Evolutionary conservation across 2,113 vertebrate species (phyloP).

Genomic region (Tor tambroides): DNA sequence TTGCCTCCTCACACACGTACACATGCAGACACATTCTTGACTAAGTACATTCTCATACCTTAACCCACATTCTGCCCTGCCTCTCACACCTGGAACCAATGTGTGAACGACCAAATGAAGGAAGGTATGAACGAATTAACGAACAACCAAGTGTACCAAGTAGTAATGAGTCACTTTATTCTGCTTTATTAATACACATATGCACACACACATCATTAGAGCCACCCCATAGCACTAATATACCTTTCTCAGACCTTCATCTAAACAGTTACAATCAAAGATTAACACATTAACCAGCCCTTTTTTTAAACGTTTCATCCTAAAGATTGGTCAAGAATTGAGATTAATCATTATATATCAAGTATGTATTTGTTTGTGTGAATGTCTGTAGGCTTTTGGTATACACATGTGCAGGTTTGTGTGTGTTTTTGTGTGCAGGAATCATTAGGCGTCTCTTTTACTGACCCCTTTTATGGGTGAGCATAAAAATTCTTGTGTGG

Average conservation of each 20-base stretch:
- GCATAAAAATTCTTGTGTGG: constrained; percentile 58
- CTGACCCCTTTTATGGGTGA: constrained; percentile 55
- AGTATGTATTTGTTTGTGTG: neutral
- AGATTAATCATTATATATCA: neutral
- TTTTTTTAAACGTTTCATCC: neutral
- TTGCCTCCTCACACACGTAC: constrained; percentile 55
- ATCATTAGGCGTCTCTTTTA: constrained; percentile 57
- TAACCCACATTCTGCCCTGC: constrained; percentile 47
- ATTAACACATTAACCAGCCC: neutral
- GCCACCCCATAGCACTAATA: no score
- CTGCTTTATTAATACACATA: constrained; percentile 56
- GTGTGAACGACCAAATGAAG: constrained; percentile 63
- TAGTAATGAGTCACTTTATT: constrained; percentile 60
- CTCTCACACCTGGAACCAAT: constrained; percentile 69
- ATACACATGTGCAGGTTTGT: neutral
- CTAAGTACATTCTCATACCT: constrained; percentile 61
- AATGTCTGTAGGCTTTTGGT: neutral
- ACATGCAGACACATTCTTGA: constrained; percentile 56
- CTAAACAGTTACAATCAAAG: no score
- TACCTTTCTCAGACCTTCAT: constrained; percentile 54
- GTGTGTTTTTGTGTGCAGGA: constrained; percentile 15
- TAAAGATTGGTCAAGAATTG: neutral
- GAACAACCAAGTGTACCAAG: constrained; percentile 17
- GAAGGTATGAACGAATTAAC: constrained; percentile 46
- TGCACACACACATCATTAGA: constrained; percentile 6